Conservation (phyloP, 2,797 vertebrate genomes). For the Astyanax mexicanus region DNA sequence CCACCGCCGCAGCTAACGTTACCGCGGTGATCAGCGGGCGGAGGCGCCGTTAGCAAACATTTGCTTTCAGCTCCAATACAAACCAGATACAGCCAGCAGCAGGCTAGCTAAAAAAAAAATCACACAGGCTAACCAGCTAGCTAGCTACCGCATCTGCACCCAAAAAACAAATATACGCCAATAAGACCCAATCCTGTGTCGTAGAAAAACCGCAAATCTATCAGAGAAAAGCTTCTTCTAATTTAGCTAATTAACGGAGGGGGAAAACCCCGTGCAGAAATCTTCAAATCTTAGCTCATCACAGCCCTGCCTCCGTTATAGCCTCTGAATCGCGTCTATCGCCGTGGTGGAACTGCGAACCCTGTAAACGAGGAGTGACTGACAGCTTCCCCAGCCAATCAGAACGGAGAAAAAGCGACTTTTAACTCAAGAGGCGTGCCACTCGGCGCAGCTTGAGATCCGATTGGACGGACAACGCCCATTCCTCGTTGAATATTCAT, state of each 20-base stretch:
- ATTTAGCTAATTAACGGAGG: constrained; percentile 39
- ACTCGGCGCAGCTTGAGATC: constrained; percentile 61
- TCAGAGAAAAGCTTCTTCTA: constrained; percentile 16
- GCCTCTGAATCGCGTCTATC: constrained; percentile 64
- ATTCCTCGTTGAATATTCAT: constrained; percentile 67
- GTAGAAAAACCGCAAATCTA: neutral
- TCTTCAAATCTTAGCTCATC: constrained; percentile 65
- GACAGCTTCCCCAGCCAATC: constrained; percentile 65
- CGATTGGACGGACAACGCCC: constrained; percentile 76
- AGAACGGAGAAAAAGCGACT: constrained; percentile 52
- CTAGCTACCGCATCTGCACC: constrained; percentile 43
- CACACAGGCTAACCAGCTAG: constrained; percentile 49
- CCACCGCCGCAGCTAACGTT: neutral
- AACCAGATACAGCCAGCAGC: constrained; percentile 55
- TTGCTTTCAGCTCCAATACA: constrained; percentile 36
- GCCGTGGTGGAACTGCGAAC: constrained; percentile 65
- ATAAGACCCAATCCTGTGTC: constrained; percentile 34
- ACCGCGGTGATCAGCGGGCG: neutral
- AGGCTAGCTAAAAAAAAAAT: constrained; percentile 52
- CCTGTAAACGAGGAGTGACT: constrained; percentile 59
- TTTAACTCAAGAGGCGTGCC: constrained; percentile 68
- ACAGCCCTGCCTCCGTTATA: constrained; percentile 68
- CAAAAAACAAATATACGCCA: neutral
- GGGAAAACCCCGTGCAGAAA: constrained; percentile 46
- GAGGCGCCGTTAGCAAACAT: constrained; percentile 25